A percentile compares a stretch with the other conserved stretches of the same genome.
Conservation (phyloP, 2,888 invertebrate species). For the Perdita meconis region DNA sequence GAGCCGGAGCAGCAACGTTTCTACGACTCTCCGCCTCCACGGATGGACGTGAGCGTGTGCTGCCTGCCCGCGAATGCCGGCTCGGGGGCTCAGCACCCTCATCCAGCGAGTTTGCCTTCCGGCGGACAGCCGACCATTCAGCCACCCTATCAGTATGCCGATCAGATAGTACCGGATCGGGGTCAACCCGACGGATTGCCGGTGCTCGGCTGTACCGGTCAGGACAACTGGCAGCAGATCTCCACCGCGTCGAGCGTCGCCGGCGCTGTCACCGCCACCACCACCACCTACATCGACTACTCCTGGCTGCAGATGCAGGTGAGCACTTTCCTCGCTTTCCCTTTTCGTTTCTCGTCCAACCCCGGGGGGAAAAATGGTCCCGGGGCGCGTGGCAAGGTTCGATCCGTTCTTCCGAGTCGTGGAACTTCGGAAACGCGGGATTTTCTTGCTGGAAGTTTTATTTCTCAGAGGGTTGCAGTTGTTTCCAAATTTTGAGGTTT, state of each 20-base stretch:
- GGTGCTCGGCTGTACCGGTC: slow-evolving; percentile 76
- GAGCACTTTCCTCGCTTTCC: slow-evolving; percentile 33
- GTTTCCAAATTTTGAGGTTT: no score
- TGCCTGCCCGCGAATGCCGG: slow-evolving; percentile 81
- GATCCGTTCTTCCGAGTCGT: no score
- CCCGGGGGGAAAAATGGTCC: neutral
- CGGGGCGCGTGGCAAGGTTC: no score
- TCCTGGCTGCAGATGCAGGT: slow-evolving; percentile 84
- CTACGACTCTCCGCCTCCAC: slow-evolving; percentile 82
- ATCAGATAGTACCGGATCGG: slow-evolving; percentile 83
- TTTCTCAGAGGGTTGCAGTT: no score
- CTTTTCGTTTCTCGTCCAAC: neutral
- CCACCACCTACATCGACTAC: slow-evolving; percentile 82
- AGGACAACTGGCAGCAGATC: slow-evolving; percentile 79
- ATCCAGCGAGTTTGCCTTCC: slow-evolving; percentile 74
- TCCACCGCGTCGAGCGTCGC: slow-evolving; percentile 67
- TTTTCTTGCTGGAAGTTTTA: no score
- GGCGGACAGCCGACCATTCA: slow-evolving; percentile 77
- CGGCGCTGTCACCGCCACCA: slow-evolving; percentile 72
- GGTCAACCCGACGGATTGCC: slow-evolving; percentile 79
- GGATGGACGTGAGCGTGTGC: slow-evolving; percentile 84
- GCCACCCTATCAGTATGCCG: slow-evolving; percentile 81
- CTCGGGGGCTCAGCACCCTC: slow-evolving; percentile 82
- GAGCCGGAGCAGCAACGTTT: slow-evolving; percentile 79
- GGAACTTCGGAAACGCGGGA: no score